A percentile compares a stretch with the other conserved stretches of the same genome.
Conservation (phyloP, 2,888 invertebrate genomes). For the Copidosoma aretas region DNA sequence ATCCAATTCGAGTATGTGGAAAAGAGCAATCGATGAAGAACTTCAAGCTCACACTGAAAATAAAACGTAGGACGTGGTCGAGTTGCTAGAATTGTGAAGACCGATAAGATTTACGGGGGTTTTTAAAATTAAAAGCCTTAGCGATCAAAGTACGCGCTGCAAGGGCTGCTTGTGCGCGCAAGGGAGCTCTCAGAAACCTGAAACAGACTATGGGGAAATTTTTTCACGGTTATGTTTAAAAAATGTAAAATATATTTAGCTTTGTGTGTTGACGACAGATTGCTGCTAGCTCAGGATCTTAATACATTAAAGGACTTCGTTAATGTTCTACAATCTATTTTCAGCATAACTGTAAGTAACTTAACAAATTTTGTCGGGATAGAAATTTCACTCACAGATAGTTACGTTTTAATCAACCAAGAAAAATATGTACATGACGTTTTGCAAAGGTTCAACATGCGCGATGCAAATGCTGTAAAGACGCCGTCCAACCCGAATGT, state of each 20-base stretch:
- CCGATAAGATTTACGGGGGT: conserved; percentile 18
- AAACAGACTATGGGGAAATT: too few species aligned
- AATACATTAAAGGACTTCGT: conserved; percentile 10
- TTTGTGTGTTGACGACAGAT: conserved; percentile 18
- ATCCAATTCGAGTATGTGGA: conserved; percentile 9
- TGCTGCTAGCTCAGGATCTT: conserved; percentile 3
- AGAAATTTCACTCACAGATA: conserved; percentile 13
- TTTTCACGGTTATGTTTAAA: not conserved
- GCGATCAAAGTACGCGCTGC: not conserved
- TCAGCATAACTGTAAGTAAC: conserved; percentile 14
- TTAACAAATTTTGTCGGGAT: conserved; percentile 20
- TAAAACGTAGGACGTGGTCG: conserved; percentile 16
- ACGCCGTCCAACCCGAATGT: not conserved
- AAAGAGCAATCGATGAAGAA: conserved; percentile 25
- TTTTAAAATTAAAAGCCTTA: conserved; percentile 6
- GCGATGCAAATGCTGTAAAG: not conserved
- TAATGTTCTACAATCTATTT: conserved; percentile 3
- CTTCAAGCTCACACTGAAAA: conserved; percentile 22
- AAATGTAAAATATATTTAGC: conserved; percentile 6
- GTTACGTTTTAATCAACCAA: conserved; percentile 16
- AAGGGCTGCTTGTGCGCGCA: conserved; percentile 28
- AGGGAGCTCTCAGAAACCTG: conserved; percentile 16
- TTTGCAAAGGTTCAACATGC: conserved; percentile 19
- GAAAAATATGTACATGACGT: conserved; percentile 20
- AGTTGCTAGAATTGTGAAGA: conserved; percentile 7